Evolutionary conservation across 2,113 vertebrate species (phyloP).

Genomic region (Girardinichthys multiradiatus): DNA sequence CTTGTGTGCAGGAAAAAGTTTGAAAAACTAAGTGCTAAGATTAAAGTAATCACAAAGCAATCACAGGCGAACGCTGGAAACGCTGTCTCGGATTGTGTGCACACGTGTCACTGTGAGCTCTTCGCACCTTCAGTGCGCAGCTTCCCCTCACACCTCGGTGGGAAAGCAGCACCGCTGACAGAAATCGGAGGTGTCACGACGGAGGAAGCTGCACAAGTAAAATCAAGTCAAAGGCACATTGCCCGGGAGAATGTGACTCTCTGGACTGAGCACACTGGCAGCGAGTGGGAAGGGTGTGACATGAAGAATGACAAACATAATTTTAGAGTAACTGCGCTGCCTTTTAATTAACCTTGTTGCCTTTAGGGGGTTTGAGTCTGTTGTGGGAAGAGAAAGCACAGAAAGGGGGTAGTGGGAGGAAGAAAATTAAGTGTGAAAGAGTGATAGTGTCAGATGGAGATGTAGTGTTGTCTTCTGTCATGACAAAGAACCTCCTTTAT

Average conservation of each 20-base stretch:
- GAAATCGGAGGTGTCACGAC: slow-evolving; percentile 73
- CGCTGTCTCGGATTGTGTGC: slow-evolving; percentile 64
- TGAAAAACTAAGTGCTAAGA: slow-evolving; percentile 56
- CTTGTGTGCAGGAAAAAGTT: slow-evolving; percentile 46
- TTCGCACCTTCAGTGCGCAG: slow-evolving; percentile 71
- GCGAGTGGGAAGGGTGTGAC: slow-evolving; percentile 58
- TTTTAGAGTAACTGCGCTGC: slow-evolving; percentile 64
- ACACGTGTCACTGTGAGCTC: slow-evolving; percentile 63
- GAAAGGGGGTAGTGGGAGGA: slow-evolving; percentile 38
- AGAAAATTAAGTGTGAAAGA: slow-evolving; percentile 61
- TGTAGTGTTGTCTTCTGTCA: slow-evolving; percentile 56
- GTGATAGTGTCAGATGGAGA: slow-evolving; percentile 56
- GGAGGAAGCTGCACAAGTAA: slow-evolving; percentile 53
- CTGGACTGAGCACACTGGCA: slow-evolving; percentile 44
- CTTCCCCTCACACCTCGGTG: slow-evolving; percentile 73
- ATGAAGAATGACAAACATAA: slow-evolving; percentile 60
- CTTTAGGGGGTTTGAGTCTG: slow-evolving; percentile 51
- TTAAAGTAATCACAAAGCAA: slow-evolving; percentile 60
- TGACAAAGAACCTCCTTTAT: slow-evolving; percentile 56
- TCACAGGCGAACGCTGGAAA: slow-evolving; percentile 43
- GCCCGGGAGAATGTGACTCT: slow-evolving; percentile 53
- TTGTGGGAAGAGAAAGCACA: slow-evolving; percentile 44
- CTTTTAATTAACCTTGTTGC: slow-evolving; percentile 71
- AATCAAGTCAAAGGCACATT: slow-evolving; percentile 51
- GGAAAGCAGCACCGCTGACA: slow-evolving; percentile 70